A percentile compares a stretch with the other conserved stretches of the same genome.
These are phyloP conservation scores for Hoplostethus atlanticus DNA, from an alignment of 2,797 vertebrate species.

Conservation along the genomic window DNA sequence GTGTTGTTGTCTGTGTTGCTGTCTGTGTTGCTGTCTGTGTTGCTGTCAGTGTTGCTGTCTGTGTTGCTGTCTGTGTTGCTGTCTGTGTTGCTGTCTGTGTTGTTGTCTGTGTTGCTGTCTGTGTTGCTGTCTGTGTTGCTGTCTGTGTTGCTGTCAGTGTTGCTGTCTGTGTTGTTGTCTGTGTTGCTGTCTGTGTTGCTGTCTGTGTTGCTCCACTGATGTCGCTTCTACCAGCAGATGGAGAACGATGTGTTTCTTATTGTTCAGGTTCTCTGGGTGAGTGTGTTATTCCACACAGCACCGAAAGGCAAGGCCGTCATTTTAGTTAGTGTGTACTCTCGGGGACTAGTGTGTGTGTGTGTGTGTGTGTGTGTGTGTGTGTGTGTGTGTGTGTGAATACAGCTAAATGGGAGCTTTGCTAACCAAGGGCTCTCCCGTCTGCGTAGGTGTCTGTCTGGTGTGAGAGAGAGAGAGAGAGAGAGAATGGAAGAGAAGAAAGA, in stretches of 20 bases:
- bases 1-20: no score
- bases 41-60: no score
- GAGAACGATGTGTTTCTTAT: conserved; percentile 51
- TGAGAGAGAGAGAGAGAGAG: background rate
- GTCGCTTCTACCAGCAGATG: conserved; percentile 24
- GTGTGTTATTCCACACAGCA: conserved; percentile 50
- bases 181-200: no score
- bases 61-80: no score
- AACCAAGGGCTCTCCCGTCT: conserved; percentile 35
- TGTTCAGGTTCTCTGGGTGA: conserved; percentile 42
- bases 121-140: no score
- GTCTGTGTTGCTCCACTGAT: no score
- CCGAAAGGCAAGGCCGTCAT: conserved; percentile 17
- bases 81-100: no score
- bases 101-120: no score
- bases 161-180: no score
- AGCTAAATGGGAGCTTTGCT: conserved; percentile 41
- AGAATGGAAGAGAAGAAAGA: background rate
- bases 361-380: background rate
- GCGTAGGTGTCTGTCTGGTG: conserved; percentile 24
- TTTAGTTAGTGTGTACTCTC: conserved; percentile 28
- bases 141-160: no score
- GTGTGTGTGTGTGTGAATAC: conserved; percentile 4
- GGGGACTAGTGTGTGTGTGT: conserved; percentile 18
- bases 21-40: no score